Conservation (phyloP, 2,888 invertebrate genomes). For the Pachydiplax longipennis region DNA sequence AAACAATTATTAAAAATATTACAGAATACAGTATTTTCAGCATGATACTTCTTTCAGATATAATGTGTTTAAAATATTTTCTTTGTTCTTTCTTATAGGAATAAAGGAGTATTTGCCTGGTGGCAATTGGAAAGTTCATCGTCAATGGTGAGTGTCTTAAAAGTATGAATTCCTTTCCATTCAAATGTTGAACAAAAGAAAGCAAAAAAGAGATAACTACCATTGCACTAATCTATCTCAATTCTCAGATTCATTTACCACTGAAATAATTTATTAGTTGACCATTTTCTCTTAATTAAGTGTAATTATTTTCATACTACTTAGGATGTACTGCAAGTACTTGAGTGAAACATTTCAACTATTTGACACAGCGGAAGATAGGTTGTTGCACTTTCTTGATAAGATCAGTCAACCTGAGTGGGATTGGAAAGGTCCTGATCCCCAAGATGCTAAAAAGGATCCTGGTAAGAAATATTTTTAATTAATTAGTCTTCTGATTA, state of each 20-base stretch:
- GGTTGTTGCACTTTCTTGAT: conserved; percentile 76
- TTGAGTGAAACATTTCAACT: conserved; percentile 82
- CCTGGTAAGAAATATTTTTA: neutral
- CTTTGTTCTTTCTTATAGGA: neutral
- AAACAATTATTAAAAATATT: no score
- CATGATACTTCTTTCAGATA: no score
- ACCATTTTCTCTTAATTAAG: no score
- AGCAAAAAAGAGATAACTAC: no score
- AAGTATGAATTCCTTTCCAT: neutral
- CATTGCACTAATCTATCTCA: no score
- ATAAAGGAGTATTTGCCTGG: conserved; percentile 70
- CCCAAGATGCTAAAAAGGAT: neutral
- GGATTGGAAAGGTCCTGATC: conserved; percentile 63
- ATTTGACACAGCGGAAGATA: conserved; percentile 75
- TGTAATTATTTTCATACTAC: neutral
- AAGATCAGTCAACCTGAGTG: conserved; percentile 68
- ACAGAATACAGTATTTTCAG: no score
- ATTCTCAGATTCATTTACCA: no score
- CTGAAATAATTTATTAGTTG: no score
- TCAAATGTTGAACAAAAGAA: no score
- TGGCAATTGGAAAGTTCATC: conserved; percentile 80
- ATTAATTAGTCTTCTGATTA: no score
- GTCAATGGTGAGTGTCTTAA: conserved; percentile 72
- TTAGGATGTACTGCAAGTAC: conserved; percentile 86
- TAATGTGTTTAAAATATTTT: neutral